Conservation (phyloP, 2,113 vertebrate genomes). For the Platichthys stellatus region DNA sequence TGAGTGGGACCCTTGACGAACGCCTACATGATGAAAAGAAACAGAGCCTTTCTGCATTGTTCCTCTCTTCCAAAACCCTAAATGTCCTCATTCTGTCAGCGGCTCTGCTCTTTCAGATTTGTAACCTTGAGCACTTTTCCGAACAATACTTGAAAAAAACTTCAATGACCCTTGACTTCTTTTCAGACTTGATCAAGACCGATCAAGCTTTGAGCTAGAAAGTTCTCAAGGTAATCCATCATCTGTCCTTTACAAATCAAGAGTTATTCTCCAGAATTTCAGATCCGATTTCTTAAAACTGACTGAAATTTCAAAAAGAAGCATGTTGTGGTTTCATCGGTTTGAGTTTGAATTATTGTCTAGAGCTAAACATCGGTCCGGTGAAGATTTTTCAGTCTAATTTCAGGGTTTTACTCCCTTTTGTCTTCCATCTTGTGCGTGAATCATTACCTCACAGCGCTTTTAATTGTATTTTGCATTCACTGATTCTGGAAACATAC, state of each 20-base stretch:
- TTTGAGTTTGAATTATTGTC: not conserved
- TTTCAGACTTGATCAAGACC: not conserved
- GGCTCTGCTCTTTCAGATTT: constrained; percentile 12
- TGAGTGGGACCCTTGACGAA: not conserved
- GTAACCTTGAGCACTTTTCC: constrained; percentile 3
- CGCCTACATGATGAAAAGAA: constrained; percentile 38
- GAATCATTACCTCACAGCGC: too few relatives aligned
- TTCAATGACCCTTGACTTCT: constrained; percentile 9
- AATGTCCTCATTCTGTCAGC: constrained; percentile 32
- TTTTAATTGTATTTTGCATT: not conserved
- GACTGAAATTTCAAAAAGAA: not conserved
- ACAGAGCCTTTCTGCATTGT: constrained; percentile 27
- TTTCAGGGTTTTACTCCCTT: not conserved
- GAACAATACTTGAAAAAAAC: constrained; percentile 25
- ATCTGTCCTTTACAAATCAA: not conserved
- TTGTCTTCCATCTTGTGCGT: not conserved
- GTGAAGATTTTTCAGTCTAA: not conserved
- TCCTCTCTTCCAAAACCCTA: constrained; percentile 17
- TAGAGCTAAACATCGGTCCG: not conserved
- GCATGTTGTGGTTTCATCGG: not conserved
- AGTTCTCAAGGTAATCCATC: not conserved
- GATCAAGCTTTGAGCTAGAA: not conserved
- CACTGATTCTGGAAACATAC: not conserved
- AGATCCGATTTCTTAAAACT: not conserved
- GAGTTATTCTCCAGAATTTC: not conserved